Evolutionary conservation across 2,113 vertebrate genomes (phyloP).

Genomic region (Eudorcas thomsonii): DNA sequence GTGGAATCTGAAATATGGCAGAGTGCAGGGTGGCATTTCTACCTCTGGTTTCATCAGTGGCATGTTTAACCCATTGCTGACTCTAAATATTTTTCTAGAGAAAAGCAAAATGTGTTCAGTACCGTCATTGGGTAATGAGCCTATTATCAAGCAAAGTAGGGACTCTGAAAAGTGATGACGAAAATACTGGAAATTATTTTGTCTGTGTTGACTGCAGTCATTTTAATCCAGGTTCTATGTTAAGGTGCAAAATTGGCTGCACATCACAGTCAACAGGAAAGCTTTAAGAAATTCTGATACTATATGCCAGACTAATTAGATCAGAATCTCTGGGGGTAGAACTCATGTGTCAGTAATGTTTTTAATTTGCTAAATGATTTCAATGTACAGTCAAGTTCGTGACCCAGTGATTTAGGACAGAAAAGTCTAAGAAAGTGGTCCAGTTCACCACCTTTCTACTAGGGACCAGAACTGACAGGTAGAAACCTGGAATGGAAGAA

Average conservation of each 20-base stretch:
- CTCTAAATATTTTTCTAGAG: neutral
- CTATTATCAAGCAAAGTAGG: neutral
- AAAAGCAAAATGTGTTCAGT: neutral
- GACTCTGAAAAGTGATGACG: rapidly evolving
- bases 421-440: neutral
- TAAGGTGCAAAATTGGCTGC: neutral
- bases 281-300: neutral
- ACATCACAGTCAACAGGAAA: neutral
- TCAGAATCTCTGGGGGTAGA: too few species aligned
- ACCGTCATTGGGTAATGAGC: rapidly evolving
- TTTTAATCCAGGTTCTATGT: neutral
- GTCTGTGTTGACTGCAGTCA: neutral
- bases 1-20: neutral
- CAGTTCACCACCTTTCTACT: neutral
- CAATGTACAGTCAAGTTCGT: neutral
- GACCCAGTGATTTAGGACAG: neutral
- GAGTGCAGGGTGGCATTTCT: neutral
- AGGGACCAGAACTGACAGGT: neutral
- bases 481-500: neutral
- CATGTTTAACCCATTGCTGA: neutral
- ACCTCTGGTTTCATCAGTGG: neutral
- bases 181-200: rapidly evolving
- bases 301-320: neutral
- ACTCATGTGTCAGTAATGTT: neutral
- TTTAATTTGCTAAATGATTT: neutral